Conservation (phyloP, 2,888 invertebrate species). For the Conchocele bisecta region DNA sequence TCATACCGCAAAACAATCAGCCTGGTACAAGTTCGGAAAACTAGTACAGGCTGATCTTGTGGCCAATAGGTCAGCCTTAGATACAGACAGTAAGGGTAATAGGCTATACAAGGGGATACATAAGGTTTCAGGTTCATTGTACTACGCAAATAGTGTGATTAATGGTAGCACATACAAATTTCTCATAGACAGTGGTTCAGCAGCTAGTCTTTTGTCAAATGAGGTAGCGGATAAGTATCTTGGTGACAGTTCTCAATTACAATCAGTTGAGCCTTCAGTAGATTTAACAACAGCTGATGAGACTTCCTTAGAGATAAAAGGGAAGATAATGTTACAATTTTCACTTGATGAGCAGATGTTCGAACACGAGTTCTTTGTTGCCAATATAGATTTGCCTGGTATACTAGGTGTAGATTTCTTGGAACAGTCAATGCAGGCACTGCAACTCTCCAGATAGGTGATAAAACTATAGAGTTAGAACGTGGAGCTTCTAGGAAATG, state of each 20-base stretch:
- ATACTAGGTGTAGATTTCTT: constrained; percentile 9
- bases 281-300: neutral
- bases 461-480: constrained; percentile 3
- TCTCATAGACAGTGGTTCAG: too few relatives aligned
- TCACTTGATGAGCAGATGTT: neutral
- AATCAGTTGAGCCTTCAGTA: too few relatives aligned
- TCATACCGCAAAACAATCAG: too few relatives aligned
- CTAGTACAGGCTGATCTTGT: constrained; percentile 6
- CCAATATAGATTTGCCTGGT: constrained; percentile 8
- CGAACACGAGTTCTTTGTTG: constrained; percentile 3
- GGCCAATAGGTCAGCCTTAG: neutral
- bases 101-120: too few relatives aligned
- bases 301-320: neutral
- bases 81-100: too few relatives aligned
- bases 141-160: too few relatives aligned
- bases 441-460: neutral
- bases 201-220: too few relatives aligned
- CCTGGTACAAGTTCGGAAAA: neutral
- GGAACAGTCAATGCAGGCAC: neutral
- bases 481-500: neutral
- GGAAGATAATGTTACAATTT: too few relatives aligned
- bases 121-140: too few relatives aligned
- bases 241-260: too few relatives aligned
- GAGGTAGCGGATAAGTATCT: too few relatives aligned
- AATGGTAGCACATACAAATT: too few relatives aligned